Evolutionary conservation across 2,888 invertebrate genomes (phyloP), one percentile per base, ranked within the genome.

Genomic region (Graphium colonna): DNA sequence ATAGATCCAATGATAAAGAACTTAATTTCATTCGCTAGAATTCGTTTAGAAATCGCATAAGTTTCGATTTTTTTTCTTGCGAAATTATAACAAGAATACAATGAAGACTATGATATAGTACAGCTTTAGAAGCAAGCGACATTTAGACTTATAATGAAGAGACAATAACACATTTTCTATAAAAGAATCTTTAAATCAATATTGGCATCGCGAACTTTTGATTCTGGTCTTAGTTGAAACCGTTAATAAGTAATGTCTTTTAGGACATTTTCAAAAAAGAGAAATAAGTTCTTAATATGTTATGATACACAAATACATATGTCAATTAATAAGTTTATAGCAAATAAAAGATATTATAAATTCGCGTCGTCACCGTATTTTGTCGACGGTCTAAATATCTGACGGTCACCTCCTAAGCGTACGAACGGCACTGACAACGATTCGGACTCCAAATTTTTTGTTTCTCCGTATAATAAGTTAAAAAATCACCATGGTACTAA

Each of bases 61-160:
- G 9, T 31, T 33, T 42, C 16, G 21, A n/a, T 33, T 12, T 33
- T 26, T 9, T 10, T 51, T 44, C 16, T 31, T 46, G 65, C 65
- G 67, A 70, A 64, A 69, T 63, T 63, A 60, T 64, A 66, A 62
- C 65, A 39, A 26, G 45, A 44, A 33, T 18, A 64, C 2, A 12
- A 12, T 36, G 12, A 36, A 36, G 36, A 62, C 58, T 67, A 66
- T 67, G 67, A 66, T 63, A 53, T 58, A 55, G 69, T 68, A 70
- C 66, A 68, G 66, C 64, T 63, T 56, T 51, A 63, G 64, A 67
- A 69, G 68, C 68, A 60, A 68, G 67, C 65, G 61, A 68, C 65
- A 64, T 62, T 56, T 46, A 65, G 60, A 65, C 64, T 67, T 63
- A 64, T 67, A 63, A 60, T 59, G 26, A 48, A 43, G 43, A 61